Conservation (phyloP, 2,113 vertebrate species). For the Piprites chloris region DNA sequence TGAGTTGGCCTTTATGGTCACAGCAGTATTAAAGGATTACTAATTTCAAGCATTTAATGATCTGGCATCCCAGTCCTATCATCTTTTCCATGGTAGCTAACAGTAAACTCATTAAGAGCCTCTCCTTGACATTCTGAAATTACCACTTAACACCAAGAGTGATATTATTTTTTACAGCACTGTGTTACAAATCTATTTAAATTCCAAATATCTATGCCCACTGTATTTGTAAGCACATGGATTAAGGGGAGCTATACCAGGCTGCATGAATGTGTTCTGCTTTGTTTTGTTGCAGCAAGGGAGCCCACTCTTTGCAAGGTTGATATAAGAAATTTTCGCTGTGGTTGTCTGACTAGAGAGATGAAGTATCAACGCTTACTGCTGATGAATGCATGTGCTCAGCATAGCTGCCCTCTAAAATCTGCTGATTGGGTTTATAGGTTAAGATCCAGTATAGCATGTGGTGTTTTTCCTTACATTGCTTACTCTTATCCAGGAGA, state of each 20-base stretch:
- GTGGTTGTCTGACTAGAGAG: not conserved
- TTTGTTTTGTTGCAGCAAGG: not conserved
- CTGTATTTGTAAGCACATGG: not conserved
- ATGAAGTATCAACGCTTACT: not conserved
- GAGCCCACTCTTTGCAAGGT: not conserved
- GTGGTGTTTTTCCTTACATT: not conserved
- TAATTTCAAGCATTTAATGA: conserved; percentile 1
- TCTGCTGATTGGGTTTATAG: not conserved
- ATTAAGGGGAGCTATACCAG: not conserved
- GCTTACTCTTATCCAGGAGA: not conserved
- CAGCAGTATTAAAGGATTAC: not conserved
- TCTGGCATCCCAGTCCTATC: not conserved
- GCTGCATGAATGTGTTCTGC: not conserved
- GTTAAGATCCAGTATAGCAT: not conserved
- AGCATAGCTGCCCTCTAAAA: not conserved
- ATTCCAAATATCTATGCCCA: not conserved
- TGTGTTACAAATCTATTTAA: not conserved
- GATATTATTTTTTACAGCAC: conserved; percentile 2
- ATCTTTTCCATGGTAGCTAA: not conserved
- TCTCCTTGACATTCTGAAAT: not conserved
- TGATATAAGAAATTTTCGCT: not conserved
- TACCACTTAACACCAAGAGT: not conserved
- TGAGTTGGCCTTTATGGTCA: not conserved
- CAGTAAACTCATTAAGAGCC: conserved; percentile 24
- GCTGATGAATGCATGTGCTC: rapidly evolving